Base-by-base conservation (phyloP, 2,113 vertebrate genomes). In the Verasper variegatus region DNA sequence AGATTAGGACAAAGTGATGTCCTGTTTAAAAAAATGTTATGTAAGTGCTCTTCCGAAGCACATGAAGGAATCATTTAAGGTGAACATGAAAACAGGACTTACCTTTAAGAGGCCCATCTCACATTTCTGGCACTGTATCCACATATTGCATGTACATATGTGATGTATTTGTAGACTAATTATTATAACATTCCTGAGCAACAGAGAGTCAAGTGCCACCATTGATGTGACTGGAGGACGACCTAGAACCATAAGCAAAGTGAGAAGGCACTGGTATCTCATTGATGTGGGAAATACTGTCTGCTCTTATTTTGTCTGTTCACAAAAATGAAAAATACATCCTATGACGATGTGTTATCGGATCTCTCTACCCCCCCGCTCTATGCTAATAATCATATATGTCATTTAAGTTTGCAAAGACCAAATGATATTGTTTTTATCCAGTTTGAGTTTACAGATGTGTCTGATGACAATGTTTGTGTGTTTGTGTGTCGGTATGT, bases 1-100 rank as follows among this genome's bases (percentile, higher is more conserved):
- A 80, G 87, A 87, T 85, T 73, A 85, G 61, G 61, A 74, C 56
- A 69, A 66, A 70, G 23, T 69, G 71, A 76, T 60, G 57, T 51
- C 26, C 68, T 74, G 47, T 65, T 85, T 79, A 76, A 8, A 24
- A 56, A 24, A 56, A 56, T 70, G 6, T 79, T 74, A 71, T 68
- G 55, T 71, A 86, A 84, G 42, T 59, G 59, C 60, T 51, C 40
- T 55, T 58, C 49, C 71, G 17, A 65, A 24, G 2, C 55, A 68
- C 57, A 62, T 49, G 12, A 11, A 51, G 18, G 10, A 40, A 3
- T 57, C 23, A 31, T 84, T 64, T 59, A 45, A 59, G 49, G 6
- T 47, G 42, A 21, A 23, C 21, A 17, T 26, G 5, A 67, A 47
- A 71, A 64, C 26, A 61, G 0, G 1, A 52, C 26, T 55, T 23